Evolutionary conservation across 2,113 vertebrate genomes (phyloP).

Genomic region (Tamias sibiricus): DNA sequence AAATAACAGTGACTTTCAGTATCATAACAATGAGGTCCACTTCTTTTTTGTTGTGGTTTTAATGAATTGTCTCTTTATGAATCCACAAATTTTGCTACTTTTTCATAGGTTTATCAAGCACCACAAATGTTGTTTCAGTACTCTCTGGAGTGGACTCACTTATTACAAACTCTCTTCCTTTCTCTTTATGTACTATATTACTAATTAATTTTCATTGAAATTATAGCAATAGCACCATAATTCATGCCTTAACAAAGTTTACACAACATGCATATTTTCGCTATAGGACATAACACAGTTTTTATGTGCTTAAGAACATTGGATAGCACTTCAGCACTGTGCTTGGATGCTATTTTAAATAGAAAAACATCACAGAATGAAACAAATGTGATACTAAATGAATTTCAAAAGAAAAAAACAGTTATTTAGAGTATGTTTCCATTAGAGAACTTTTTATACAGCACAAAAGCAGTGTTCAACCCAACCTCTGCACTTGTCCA

Average conservation of each 20-base stretch:
- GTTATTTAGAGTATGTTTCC: not conserved
- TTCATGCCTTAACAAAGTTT: not conserved
- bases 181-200: not conserved
- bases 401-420: not conserved
- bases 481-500: not conserved
- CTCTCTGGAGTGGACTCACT: not conserved
- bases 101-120: not conserved
- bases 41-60: not conserved
- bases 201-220: not conserved
- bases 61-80: not conserved
- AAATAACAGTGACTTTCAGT: not conserved
- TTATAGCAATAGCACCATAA: not conserved
- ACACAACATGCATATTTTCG: not conserved
- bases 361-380: not conserved
- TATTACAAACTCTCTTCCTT: not conserved
- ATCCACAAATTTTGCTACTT: not conserved
- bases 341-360: not conserved
- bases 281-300: not conserved
- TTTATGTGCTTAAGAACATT: not conserved
- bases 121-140: not conserved
- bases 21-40: rapidly evolving
- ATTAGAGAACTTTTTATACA: not conserved
- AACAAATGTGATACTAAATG: not conserved
- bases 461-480: not conserved
- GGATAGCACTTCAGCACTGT: not conserved